Evolutionary conservation across 2,888 invertebrate species (phyloP), one percentile per base, ranked within the genome.

Genomic region (Dinocampus coccinellae): DNA sequence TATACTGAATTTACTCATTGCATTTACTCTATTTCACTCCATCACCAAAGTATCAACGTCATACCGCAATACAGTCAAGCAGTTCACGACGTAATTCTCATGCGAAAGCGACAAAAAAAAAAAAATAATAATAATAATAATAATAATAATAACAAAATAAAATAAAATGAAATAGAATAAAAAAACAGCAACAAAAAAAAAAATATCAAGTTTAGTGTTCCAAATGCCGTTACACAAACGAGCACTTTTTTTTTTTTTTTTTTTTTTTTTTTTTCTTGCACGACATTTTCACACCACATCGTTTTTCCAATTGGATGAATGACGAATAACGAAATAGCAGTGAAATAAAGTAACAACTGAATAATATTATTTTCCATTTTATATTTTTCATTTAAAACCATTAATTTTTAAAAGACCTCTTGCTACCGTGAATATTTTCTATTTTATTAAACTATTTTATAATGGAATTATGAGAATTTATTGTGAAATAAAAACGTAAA

Each of bases 291-390:
- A 69, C 65, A 52, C 64, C 65, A 29, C 52, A 33, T 61, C 55
- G 55, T 55, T 26, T 26, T 55, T 26, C 26, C 55, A 55, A 55
- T 16, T 47, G 47, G 9, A 47, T 47, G n/a, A n/a, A n/a, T n/a
- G n/a, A n/a, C n/a, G n/a, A n/a, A n/a, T n/a, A n/a, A n/a, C n/a
- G n/a, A n/a, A n/a, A n/a, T 47, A 7, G 47, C 24, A 7, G 11
- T 11, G 39, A 73, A 72, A 71, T 76, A 74, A 76, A 79, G 74
- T 79, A 74, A 76, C 77, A 72, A 73, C 75, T 64, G 70, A 69
- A 67, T 63, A 78, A 77, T 75, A 76, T 75, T 71, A 76, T 79
- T 26, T 29, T 53, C n/a, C 29, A 47, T 47, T 47, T 47, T 47
- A 47, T 47, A 47, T 47, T 47, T n/a, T 39, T 47, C 47, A 9